phyloP scores from a whole-genome alignment of 2,888 invertebrate species.

The Cephus spinipes region DNA sequence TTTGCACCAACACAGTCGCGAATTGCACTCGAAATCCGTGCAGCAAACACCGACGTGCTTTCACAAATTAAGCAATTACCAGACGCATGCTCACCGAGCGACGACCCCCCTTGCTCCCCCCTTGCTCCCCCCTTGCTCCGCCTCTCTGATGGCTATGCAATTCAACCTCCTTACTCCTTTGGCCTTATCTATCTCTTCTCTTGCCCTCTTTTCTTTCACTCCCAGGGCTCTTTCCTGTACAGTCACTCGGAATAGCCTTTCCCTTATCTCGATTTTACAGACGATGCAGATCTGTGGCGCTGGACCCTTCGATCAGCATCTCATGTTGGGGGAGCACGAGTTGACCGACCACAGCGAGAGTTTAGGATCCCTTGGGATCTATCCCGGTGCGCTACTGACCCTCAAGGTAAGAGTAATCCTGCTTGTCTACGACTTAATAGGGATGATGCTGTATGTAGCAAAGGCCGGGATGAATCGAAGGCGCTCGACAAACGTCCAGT shows the following conservation, averaged over 20 bases:
- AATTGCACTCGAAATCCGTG: constrained; percentile 34
- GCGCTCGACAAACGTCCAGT: not conserved
- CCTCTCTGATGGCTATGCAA: not conserved
- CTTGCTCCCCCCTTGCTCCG: not conserved
- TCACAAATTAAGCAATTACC: constrained; percentile 65
- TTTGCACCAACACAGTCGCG: constrained; percentile 29
- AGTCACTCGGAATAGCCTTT: not conserved
- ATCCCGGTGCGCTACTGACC: constrained; percentile 57
- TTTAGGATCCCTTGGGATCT: constrained; percentile 58
- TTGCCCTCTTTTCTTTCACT: not conserved
- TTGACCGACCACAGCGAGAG: constrained; percentile 57
- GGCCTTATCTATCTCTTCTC: constrained; percentile 6
- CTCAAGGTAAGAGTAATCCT: constrained; percentile 51
- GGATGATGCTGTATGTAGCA: not conserved
- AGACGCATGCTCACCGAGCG: constrained; percentile 38
- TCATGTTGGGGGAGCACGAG: constrained; percentile 59
- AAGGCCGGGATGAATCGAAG: not conserved
- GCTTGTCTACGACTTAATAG: not conserved
- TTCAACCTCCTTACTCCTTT: not conserved
- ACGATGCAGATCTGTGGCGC: constrained; percentile 61
- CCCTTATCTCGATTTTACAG: constrained; percentile 38
- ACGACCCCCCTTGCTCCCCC: not conserved
- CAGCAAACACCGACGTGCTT: constrained; percentile 43
- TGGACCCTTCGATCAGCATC: constrained; percentile 59
- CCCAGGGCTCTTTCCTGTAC: not conserved